Conservation (phyloP, 2,888 invertebrate genomes). For the Actias luna region DNA sequence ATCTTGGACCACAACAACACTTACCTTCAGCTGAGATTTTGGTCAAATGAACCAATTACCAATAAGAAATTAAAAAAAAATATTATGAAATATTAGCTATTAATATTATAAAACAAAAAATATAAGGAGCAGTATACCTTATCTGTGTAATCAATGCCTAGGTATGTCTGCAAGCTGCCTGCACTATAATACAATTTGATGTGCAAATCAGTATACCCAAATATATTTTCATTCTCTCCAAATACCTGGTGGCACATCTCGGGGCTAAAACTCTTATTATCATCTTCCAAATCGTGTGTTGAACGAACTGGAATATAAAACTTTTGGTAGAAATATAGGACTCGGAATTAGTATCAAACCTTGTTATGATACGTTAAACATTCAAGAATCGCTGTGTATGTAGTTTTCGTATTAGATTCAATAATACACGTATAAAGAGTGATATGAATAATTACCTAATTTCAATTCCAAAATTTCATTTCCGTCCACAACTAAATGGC, state of each 20-base stretch:
- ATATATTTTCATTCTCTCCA: conserved; percentile 95
- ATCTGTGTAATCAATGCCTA: conserved; percentile 88
- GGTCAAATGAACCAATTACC: no score
- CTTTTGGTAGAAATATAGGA: neutral
- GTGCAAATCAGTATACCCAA: conserved; percentile 93
- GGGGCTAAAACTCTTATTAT: conserved; percentile 85
- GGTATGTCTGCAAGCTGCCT: conserved; percentile 89
- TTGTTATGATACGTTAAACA: neutral
- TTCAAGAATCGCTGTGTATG: neutral
- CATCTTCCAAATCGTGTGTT: conserved; percentile 85
- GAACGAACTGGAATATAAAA: conserved; percentile 76
- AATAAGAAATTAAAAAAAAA: no score
- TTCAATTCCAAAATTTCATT: conserved; percentile 82
- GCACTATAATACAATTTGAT: conserved; percentile 92
- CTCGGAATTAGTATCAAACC: neutral
- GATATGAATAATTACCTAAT: conserved; percentile 57
- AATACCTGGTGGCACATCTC: conserved; percentile 97
- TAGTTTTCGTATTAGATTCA: neutral
- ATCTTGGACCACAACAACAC: no score
- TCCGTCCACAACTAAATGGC: conserved; percentile 79
- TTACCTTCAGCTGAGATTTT: no score
- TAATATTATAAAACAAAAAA: neutral
- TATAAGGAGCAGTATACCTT: conserved; percentile 66
- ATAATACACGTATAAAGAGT: neutral
- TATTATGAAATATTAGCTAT: neutral